phyloP scores from a whole-genome alignment of 2,888 invertebrate species.

The Tridacna crocea region DNA sequence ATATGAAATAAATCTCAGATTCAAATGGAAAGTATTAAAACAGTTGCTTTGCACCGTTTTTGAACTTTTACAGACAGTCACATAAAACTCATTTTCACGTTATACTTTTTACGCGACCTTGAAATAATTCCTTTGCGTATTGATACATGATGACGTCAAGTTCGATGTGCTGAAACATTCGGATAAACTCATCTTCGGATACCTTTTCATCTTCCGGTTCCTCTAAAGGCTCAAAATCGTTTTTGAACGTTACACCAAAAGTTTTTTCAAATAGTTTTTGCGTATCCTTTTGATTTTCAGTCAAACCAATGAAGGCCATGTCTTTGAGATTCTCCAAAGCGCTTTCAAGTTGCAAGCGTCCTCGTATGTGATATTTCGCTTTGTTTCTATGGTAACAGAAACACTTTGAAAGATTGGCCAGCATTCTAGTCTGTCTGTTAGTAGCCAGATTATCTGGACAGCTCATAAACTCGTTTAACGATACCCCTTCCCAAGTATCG shows the following conservation, averaged over 20 bases:
- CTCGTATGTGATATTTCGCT: constrained; percentile 8
- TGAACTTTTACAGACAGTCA: not conserved
- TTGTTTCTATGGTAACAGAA: constrained; percentile 48
- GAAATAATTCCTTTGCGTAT: constrained; percentile 34
- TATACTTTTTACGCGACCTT: not conserved
- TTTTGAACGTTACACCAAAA: constrained; percentile 53
- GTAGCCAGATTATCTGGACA: constrained; percentile 58
- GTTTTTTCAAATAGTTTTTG: constrained; percentile 55
- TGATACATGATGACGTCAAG: constrained; percentile 57
- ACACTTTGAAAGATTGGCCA: constrained; percentile 54
- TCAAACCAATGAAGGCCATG: constrained; percentile 57
- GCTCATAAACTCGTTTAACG: constrained; percentile 53
- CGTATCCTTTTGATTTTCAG: constrained; percentile 44
- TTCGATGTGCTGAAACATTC: constrained; percentile 53
- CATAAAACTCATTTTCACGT: not conserved
- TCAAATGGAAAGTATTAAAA: too few relatives aligned
- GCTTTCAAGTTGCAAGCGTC: constrained; percentile 34
- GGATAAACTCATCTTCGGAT: constrained; percentile 48
- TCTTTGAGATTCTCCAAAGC: constrained; percentile 45
- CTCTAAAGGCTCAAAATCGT: constrained; percentile 30
- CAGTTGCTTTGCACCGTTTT: too few relatives aligned
- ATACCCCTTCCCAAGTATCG: constrained; percentile 51
- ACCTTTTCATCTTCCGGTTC: constrained; percentile 38
- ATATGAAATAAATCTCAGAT: not conserved
- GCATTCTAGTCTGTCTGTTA: constrained; percentile 60